These are phyloP conservation scores for Toxotes chatareus DNA, from an alignment of 2,113 vertebrate genomes.

Conservation along the genomic window DNA sequence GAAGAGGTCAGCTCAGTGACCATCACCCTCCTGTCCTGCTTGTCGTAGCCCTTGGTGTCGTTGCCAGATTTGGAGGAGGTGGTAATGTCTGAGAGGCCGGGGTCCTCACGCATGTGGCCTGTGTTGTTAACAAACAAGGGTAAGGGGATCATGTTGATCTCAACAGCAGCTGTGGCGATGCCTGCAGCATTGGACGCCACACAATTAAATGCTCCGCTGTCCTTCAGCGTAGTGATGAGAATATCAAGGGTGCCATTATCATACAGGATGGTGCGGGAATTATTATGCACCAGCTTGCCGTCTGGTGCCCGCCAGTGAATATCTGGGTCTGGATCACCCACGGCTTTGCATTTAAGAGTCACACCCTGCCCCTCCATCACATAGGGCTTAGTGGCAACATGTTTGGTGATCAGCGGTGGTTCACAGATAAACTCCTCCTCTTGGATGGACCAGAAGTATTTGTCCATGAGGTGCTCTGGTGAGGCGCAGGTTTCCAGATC, in stretches of 20 bases:
- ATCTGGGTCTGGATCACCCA: constrained; percentile 91
- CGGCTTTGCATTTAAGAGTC: constrained; percentile 90
- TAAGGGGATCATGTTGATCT: constrained; percentile 90
- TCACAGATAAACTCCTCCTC: constrained; percentile 94
- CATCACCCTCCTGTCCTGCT: constrained; percentile 86
- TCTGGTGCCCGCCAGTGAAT: constrained; percentile 95
- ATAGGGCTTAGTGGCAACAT: constrained; percentile 84
- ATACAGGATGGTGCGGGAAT: constrained; percentile 86
- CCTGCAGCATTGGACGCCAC: constrained; percentile 95
- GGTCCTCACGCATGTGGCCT: constrained; percentile 88
- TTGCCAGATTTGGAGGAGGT: constrained; percentile 89
- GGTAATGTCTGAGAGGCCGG: constrained; percentile 92
- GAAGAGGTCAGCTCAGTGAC: constrained; percentile 89
- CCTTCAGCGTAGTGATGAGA: constrained; percentile 91
- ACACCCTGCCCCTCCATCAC: constrained; percentile 93
- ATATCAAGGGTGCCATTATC: constrained; percentile 93
- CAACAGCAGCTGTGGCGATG: constrained; percentile 89
- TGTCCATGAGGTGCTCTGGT: constrained; percentile 91
- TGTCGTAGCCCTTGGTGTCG: constrained; percentile 88
- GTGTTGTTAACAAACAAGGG: constrained; percentile 90
- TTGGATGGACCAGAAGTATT: constrained; percentile 94
- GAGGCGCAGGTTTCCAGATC: constrained; percentile 95
- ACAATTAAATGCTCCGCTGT: constrained; percentile 93
- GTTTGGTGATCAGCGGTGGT: constrained; percentile 90
- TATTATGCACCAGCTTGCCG: constrained; percentile 92